Evolutionary conservation across 2,113 vertebrate species (phyloP).

Genomic region (Piprites chloris): DNA sequence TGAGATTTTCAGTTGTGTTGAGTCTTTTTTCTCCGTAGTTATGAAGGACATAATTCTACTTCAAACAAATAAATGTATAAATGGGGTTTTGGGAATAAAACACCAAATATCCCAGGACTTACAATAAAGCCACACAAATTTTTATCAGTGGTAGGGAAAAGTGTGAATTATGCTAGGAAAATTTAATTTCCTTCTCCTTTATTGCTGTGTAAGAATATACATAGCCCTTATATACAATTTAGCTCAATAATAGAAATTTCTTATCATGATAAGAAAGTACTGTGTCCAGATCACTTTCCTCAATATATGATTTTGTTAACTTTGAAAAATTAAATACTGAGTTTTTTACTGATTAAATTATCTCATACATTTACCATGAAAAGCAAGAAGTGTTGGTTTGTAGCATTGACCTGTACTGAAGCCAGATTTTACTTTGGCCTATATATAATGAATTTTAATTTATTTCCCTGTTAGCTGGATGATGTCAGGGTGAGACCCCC

Average conservation of each 20-base stretch:
- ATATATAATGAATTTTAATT: not conserved
- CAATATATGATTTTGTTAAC: not conserved
- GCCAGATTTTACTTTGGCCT: not conserved
- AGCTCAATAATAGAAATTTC: not conserved
- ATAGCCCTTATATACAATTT: not conserved
- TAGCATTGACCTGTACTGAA: not conserved
- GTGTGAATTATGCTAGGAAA: not conserved
- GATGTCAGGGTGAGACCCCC: constrained; percentile 66
- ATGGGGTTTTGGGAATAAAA: not conserved
- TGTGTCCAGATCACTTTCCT: not conserved
- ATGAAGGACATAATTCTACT: not conserved
- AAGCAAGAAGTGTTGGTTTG: not conserved
- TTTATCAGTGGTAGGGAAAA: not conserved
- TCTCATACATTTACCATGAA: not conserved
- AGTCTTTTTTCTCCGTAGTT: not conserved
- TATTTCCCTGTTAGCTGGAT: constrained; percentile 71
- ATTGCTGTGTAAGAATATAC: not conserved
- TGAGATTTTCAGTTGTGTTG: not conserved
- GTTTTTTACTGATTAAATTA: not conserved
- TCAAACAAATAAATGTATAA: not conserved
- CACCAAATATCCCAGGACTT: not conserved
- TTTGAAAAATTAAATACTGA: not conserved
- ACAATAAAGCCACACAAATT: not conserved
- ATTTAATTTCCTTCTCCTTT: not conserved
- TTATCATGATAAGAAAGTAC: not conserved